Conservation (phyloP, 2,113 vertebrate genomes). For the Helogale parvula region DNA sequence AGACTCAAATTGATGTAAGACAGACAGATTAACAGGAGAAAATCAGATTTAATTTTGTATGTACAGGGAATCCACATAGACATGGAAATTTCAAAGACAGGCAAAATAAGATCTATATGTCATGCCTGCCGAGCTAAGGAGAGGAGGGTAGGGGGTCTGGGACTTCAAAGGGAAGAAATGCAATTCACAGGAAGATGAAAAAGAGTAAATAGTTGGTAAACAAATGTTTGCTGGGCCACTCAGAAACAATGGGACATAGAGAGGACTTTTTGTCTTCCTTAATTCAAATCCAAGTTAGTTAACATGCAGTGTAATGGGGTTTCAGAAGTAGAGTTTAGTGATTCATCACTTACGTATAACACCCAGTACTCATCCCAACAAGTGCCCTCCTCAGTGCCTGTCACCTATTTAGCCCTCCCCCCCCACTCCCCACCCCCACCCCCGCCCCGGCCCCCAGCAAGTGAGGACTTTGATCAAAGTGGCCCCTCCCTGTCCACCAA, state of each 20-base stretch:
- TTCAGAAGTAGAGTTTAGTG: no score
- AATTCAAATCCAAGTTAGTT: no score
- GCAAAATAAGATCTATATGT: background rate
- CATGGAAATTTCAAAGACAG: background rate
- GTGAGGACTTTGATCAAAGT: background rate
- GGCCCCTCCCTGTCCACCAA: background rate
- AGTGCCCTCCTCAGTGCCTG: no score
- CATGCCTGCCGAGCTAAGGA: background rate
- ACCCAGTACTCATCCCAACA: no score
- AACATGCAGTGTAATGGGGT: no score
- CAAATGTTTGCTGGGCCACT: background rate
- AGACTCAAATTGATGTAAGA: background rate
- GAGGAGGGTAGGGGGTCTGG: background rate
- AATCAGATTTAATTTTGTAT: background rate
- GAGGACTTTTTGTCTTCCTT: background rate
- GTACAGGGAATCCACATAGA: background rate
- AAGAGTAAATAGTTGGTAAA: background rate
- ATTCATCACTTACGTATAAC: no score
- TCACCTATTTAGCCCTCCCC: no score
- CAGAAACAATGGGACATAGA: background rate
- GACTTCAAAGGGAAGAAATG: background rate
- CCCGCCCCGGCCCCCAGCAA: no score
- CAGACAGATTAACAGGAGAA: background rate
- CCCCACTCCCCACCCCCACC: no score
- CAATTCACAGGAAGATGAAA: background rate